phyloP scores from a whole-genome alignment of 2,113 vertebrate genomes.

The Hystrix cristata region DNA sequence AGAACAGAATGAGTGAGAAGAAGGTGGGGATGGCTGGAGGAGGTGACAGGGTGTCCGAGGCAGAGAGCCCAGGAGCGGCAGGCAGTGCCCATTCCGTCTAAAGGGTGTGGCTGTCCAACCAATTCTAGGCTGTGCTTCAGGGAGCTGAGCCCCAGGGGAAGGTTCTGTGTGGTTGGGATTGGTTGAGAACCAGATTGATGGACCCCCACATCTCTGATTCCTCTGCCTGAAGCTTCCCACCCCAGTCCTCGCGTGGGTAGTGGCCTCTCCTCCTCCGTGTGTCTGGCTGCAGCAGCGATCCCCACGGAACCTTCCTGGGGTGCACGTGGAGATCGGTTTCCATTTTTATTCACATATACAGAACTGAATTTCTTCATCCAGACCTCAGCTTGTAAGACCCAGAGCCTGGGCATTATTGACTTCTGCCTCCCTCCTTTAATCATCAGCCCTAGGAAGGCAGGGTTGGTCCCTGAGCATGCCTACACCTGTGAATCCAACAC shows the following conservation, averaged over 20 bases:
- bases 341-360: fast-evolving
- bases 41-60: too few species aligned
- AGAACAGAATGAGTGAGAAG: background rate
- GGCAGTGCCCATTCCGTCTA: background rate
- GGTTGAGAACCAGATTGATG: background rate
- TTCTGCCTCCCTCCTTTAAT: background rate
- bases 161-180: background rate
- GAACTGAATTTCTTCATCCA: fast-evolving
- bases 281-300: background rate
- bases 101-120: background rate
- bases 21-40: background rate
- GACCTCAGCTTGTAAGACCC: fast-evolving
- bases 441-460: background rate
- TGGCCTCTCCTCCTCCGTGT: background rate
- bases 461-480: background rate
- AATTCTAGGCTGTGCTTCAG: background rate
- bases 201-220: fast-evolving
- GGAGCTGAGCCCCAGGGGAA: background rate
- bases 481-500: background rate
- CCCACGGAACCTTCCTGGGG: background rate
- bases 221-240: background rate
- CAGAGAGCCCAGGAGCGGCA: background rate
- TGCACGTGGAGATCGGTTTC: background rate
- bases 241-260: fast-evolving
- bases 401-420: background rate